phyloP scores from a whole-genome alignment of 2,113 vertebrate species.

The Pangasianodon gigas region DNA sequence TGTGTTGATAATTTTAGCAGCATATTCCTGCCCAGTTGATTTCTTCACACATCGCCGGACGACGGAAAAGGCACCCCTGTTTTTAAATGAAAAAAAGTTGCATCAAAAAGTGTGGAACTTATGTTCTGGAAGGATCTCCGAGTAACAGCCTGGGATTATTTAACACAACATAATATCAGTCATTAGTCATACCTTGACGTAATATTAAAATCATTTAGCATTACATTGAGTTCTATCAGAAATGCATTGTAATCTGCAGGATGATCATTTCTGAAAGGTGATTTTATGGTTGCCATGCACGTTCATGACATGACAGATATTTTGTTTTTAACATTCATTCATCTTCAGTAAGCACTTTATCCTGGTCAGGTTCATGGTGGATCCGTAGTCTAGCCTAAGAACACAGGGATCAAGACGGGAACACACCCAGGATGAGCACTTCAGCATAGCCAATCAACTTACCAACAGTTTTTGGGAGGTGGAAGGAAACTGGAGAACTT shows the following conservation, averaged over 20 bases:
- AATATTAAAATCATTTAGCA: too few relatives aligned
- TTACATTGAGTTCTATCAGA: too few relatives aligned
- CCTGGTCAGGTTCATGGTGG: background rate
- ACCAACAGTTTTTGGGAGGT: background rate
- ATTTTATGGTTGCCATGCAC: background rate
- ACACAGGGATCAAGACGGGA: background rate
- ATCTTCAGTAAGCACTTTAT: background rate
- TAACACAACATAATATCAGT: background rate
- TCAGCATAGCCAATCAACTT: background rate
- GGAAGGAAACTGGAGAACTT: background rate
- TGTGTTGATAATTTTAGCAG: slow-evolving; percentile 99
- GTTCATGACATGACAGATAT: background rate
- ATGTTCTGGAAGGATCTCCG: background rate
- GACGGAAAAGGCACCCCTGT: slow-evolving; percentile 96
- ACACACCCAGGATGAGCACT: background rate
- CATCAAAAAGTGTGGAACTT: background rate
- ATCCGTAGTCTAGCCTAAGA: background rate
- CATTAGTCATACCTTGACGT: background rate
- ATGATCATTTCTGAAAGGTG: background rate
- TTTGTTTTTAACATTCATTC: background rate
- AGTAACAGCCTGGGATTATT: background rate
- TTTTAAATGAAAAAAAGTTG: slow-evolving; percentile 49
- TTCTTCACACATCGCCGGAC: slow-evolving; percentile 98
- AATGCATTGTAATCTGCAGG: background rate
- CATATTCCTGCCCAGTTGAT: slow-evolving; percentile 93